Evolutionary conservation across 23 tunicate genomes (phyloP).

Genomic region (Aplidium turbinatum): DNA sequence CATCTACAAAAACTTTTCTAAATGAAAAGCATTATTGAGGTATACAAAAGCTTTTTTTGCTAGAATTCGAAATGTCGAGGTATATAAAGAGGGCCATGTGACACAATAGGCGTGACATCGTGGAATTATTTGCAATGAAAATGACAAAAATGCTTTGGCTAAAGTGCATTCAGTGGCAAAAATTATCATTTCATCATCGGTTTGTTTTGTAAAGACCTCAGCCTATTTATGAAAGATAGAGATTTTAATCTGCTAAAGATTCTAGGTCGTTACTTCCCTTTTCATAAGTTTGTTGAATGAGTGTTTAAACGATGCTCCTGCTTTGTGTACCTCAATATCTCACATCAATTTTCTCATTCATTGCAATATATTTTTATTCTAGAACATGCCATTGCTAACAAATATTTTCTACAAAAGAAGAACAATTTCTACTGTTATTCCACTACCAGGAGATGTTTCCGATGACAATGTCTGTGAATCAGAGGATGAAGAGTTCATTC

Average conservation of each 20-base stretch:
- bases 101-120: background rate
- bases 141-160: constrained; percentile 5
- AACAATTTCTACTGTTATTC: constrained; percentile 3
- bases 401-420: constrained; percentile 19
- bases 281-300: background rate
- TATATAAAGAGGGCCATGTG: too few species aligned
- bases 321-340: constrained; percentile 6
- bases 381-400: constrained; percentile 14
- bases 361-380: background rate
- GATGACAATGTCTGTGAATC: constrained; percentile 14
- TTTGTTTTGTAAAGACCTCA: background rate
- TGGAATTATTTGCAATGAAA: background rate
- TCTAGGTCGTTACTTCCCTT: constrained; percentile 3
- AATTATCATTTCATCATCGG: constrained; percentile 10
- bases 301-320: background rate
- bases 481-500: constrained; percentile 22
- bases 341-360: too few species aligned
- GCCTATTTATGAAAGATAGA: constrained; percentile 1
- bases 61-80: too few species aligned
- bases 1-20: too few species aligned
- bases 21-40: too few species aligned
- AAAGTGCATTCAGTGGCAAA: background rate
- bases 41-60: too few species aligned
- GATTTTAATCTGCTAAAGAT: constrained; percentile 5
- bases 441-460: constrained; percentile 21